phyloP scores from a whole-genome alignment of 2,113 vertebrate species.

The Galbula dea region DNA sequence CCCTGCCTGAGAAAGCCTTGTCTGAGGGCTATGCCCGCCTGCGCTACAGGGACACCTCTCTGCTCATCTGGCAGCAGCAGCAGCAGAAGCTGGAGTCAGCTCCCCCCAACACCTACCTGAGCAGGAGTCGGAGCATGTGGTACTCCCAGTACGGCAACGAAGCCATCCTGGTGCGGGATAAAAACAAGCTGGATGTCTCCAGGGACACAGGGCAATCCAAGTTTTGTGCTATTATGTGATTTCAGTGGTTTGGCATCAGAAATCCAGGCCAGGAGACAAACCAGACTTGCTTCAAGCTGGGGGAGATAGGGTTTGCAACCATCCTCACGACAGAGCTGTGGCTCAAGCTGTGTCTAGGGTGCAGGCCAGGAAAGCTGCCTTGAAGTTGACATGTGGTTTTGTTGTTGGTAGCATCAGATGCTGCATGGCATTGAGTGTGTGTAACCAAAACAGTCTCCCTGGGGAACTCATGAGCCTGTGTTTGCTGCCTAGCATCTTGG shows the following conservation, averaged over 20 bases:
- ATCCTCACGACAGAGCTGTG: fast-evolving
- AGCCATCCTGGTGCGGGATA: slow-evolving; percentile 87
- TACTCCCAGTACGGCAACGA: slow-evolving; percentile 92
- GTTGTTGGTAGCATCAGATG: background rate
- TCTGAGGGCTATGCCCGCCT: slow-evolving; percentile 80
- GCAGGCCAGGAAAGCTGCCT: background rate
- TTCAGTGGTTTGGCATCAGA: background rate
- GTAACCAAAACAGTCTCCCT: fast-evolving
- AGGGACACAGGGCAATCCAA: slow-evolving; percentile 78
- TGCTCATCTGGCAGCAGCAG: slow-evolving; percentile 94
- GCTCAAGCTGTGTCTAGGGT: background rate
- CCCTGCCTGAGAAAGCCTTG: slow-evolving; percentile 86
- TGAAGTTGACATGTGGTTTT: background rate
- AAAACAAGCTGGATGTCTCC: slow-evolving; percentile 56
- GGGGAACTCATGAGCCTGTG: background rate
- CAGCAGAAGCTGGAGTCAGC: slow-evolving; percentile 77
- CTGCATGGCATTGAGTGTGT: background rate
- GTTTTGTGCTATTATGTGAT: slow-evolving; percentile 87
- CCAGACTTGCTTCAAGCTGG: background rate
- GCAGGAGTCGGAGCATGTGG: slow-evolving; percentile 86
- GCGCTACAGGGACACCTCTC: slow-evolving; percentile 85
- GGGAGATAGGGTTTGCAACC: background rate
- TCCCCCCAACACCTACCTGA: slow-evolving; percentile 83
- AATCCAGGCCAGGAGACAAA: background rate
- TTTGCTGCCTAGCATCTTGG: background rate